Percentiles rank a stretch among this genome's conserved stretches.
Evolutionary conservation across 2,888 invertebrate species (phyloP).

Genomic region (Lasioglossum oenotherae): DNA sequence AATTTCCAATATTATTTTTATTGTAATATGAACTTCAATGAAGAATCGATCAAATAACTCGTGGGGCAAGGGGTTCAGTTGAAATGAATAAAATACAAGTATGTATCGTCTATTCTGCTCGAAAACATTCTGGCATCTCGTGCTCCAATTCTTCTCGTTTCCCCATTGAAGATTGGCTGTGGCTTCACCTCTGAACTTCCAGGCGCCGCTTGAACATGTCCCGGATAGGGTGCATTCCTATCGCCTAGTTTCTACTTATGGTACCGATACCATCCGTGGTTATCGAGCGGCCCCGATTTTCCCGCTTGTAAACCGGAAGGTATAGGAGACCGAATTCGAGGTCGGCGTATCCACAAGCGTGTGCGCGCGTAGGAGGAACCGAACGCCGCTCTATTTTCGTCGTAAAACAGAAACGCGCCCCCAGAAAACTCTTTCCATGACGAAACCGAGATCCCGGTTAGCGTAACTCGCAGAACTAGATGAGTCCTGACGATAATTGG

Average conservation of each 20-base stretch:
- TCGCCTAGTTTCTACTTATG: conserved; percentile 7
- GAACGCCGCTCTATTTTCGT: conserved; percentile 54
- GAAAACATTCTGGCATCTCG: too few relatives aligned
- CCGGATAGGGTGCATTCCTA: conserved; percentile 7
- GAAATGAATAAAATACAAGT: too few relatives aligned
- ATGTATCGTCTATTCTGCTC: too few relatives aligned
- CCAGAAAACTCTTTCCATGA: conserved; percentile 20
- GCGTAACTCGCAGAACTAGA: conserved; percentile 22
- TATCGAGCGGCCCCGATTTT: conserved; percentile 14
- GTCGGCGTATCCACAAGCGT: conserved; percentile 18
- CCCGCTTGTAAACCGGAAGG: neutral
- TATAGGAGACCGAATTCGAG: neutral
- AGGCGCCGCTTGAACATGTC: neutral
- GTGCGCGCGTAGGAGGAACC: conserved; percentile 15
- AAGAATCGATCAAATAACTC: too few relatives aligned
- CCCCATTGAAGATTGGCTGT: neutral
- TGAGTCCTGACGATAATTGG: neutral
- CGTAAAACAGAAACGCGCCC: conserved; percentile 47
- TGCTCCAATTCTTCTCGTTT: neutral
- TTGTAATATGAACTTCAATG: too few relatives aligned
- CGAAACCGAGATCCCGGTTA: conserved; percentile 27
- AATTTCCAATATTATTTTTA: neutral
- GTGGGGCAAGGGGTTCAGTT: too few relatives aligned
- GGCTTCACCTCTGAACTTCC: conserved; percentile 4
- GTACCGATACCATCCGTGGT: neutral